phyloP scores from a whole-genome alignment of 2,113 vertebrate genomes.

The Anseranas semipalmata region DNA sequence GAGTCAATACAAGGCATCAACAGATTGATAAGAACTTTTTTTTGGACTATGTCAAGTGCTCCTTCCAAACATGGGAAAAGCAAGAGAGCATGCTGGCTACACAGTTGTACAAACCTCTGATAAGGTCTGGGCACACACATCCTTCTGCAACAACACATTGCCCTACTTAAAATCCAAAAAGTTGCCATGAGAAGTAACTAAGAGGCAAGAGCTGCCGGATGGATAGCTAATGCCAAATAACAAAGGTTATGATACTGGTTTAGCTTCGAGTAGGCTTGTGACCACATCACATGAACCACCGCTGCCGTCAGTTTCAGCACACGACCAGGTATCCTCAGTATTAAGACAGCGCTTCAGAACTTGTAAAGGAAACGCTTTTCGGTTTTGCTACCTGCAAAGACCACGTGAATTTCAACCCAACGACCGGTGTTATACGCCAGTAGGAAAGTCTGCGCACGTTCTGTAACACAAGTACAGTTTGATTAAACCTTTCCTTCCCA shows the following conservation, averaged over 20 bases:
- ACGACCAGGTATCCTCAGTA: background rate
- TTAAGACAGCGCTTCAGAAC: background rate
- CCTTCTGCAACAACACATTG: background rate
- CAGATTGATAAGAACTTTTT: background rate
- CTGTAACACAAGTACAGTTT: background rate
- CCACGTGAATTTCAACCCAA: fast-evolving
- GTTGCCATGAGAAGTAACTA: background rate
- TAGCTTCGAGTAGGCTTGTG: constrained; percentile 8
- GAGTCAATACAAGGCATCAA: background rate
- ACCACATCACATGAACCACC: constrained; percentile 47
- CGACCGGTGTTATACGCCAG: no score
- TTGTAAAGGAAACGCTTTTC: background rate
- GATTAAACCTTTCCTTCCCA: background rate
- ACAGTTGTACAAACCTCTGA: background rate
- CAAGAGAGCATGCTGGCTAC: background rate
- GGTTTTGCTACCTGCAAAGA: background rate
- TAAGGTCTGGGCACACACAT: background rate
- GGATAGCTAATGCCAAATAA: background rate
- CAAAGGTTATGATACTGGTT: background rate
- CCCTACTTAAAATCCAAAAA: background rate
- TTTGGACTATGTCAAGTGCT: background rate
- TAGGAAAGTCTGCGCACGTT: background rate
- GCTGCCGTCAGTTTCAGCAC: background rate
- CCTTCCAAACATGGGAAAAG: constrained; percentile 33
- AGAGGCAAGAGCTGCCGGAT: background rate